Base-by-base conservation (phyloP, 92 coral and sea anemone genomes). In the Heliopora coerulea region DNA sequence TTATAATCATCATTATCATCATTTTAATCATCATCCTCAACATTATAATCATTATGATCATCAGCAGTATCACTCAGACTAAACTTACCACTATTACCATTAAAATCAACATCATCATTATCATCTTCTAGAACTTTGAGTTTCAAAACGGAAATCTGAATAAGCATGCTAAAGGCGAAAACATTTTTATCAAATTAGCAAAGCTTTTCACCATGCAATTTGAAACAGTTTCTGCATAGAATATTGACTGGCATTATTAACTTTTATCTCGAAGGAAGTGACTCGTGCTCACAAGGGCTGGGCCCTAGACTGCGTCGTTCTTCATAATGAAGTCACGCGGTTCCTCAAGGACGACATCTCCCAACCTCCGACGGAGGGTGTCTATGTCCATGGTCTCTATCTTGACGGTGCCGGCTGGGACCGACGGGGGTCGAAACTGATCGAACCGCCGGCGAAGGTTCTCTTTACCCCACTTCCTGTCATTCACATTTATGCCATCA, bases 201-300 rank as follows among this genome's bases (percentile, higher is more conserved):
- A n/a, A n/a, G n/a, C n/a, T n/a, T n/a, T n/a, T n/a, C n/a, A n/a
- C n/a, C n/a, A n/a, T n/a, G n/a, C n/a, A n/a, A n/a, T n/a, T n/a
- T n/a, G n/a, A n/a, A n/a, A n/a, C n/a, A n/a, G n/a, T n/a, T n/a
- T n/a, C 12, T 6, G 52, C 2, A 46, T n/a, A 46, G n/a, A 46
- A 2, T 8, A 46, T 46, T 8, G 7, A 3, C 61, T 14, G 9
- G 3, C 15, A 3, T 3, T 15, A 17, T 56, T 23, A 29, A n/a
- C 31, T 31, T 70, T 50, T 21, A 17, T 68, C 27, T 65, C 54
- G 3, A 79, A 93, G 98, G 96, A 93, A 76, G 96, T 93, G 56
- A 92, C 97, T 42, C 97, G 97, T 52, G 97, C 97, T 31, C 97
- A 92, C 81, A 92, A 92, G 72, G 97, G 97, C 67, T 92, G 97